Conservation (phyloP, 2,888 invertebrate genomes). For the Plutella xylostella region DNA sequence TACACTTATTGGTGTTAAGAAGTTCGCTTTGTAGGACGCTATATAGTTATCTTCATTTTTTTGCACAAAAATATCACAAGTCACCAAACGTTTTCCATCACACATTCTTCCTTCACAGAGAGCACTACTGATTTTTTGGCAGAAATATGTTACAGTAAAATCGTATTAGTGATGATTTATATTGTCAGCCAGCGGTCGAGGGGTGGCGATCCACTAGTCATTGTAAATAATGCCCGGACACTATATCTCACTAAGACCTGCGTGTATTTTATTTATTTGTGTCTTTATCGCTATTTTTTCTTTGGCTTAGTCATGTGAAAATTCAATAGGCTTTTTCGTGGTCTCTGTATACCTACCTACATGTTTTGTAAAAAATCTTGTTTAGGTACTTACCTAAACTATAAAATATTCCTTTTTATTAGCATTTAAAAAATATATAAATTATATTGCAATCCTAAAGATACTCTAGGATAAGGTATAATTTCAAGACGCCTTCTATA, state of each 20-base stretch:
- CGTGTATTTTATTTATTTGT: neutral
- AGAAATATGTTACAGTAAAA: conserved; percentile 53
- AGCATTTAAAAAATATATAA: too few species aligned
- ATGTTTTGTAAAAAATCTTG: too few species aligned
- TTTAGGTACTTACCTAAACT: too few species aligned
- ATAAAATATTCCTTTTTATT: too few species aligned
- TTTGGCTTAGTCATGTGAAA: too few species aligned
- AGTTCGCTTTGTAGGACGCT: neutral
- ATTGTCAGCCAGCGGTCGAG: conserved; percentile 34
- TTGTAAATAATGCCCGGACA: conserved; percentile 54
- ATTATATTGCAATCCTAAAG: too few species aligned
- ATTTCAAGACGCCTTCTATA: too few species aligned
- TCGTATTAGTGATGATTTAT: conserved; percentile 64
- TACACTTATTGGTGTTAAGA: neutral
- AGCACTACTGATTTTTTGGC: conserved; percentile 14
- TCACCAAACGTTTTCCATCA: neutral
- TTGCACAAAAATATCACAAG: neutral
- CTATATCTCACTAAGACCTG: neutral
- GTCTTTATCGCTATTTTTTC: too few species aligned
- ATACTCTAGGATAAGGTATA: too few species aligned
- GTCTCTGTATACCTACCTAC: too few species aligned
- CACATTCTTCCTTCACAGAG: neutral
- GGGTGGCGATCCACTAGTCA: conserved; percentile 52
- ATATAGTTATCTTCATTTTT: neutral
- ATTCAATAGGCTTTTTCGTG: too few species aligned